Conservation (phyloP, 2,797 vertebrate genomes). For the Momotus momota region DNA sequence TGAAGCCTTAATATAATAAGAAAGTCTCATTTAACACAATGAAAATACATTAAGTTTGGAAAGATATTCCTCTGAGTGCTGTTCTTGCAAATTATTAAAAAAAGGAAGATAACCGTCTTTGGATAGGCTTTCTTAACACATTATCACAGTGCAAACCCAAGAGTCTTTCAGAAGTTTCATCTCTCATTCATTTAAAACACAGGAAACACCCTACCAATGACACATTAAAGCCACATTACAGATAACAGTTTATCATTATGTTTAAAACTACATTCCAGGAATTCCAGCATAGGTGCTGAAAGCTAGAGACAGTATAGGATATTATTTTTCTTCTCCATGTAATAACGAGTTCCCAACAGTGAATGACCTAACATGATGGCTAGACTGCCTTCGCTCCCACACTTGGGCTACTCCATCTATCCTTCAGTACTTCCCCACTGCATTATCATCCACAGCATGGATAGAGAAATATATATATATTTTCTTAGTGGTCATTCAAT, state of each 20-base stretch:
- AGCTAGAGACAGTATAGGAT: neutral
- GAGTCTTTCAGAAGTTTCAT: neutral
- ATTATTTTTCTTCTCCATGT: neutral
- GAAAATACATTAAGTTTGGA: rapidly evolving
- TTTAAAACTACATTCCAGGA: neutral
- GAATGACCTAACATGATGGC: neutral
- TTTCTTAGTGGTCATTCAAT: neutral
- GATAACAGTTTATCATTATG: neutral
- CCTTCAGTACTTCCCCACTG: neutral
- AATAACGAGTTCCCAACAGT: neutral
- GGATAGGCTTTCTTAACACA: neutral
- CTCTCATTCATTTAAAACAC: neutral
- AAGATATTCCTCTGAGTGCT: neutral
- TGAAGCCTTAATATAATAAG: neutral
- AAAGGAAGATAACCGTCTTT: neutral
- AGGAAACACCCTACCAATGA: neutral
- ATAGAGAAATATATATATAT: too few species aligned
- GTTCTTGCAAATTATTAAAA: neutral
- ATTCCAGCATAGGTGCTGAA: neutral
- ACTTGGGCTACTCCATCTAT: neutral
- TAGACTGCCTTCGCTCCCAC: neutral
- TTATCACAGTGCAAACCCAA: neutral
- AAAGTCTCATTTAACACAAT: neutral
- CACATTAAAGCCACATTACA: neutral
- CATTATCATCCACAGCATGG: neutral